Percentiles rank a stretch among this genome's conserved stretches.
Evolutionary conservation across 2,113 vertebrate genomes (phyloP).

Genomic region (Seriola aureovittata): DNA sequence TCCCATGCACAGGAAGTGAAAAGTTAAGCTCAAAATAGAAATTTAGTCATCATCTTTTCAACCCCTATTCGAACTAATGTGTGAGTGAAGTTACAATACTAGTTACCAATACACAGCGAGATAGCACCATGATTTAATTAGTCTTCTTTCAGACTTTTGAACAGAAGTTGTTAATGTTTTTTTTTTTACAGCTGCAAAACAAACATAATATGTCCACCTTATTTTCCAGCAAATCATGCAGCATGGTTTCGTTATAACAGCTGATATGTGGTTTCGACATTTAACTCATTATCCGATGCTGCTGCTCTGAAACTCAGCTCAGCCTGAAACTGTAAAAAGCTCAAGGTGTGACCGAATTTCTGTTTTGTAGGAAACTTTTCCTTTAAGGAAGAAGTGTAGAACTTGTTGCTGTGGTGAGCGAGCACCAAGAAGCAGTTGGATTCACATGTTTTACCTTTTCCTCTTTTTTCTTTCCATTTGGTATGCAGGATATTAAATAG

Average conservation of each 20-base stretch:
- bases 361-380: background rate
- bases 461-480: background rate
- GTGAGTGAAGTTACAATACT: background rate
- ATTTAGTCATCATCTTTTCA: slow-evolving; percentile 26
- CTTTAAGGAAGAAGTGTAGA: background rate
- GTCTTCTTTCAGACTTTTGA: background rate
- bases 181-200: slow-evolving; percentile 4
- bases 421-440: background rate
- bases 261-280: background rate
- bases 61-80: background rate
- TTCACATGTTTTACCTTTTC: background rate
- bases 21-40: slow-evolving; percentile 16
- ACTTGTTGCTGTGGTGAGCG: background rate
- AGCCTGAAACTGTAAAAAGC: background rate
- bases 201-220: background rate
- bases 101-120: background rate
- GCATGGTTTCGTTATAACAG: background rate
- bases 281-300: background rate
- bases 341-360: background rate
- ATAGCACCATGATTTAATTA: background rate
- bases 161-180: too few species aligned
- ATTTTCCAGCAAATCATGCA: background rate
- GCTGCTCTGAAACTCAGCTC: slow-evolving; percentile 2
- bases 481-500: background rate
- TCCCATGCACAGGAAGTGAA: background rate